A percentile compares a stretch with the other conserved stretches of the same genome.
Evolutionary conservation across 2,797 vertebrate genomes (phyloP).

Genomic region (Gymnodraco acuticeps): DNA sequence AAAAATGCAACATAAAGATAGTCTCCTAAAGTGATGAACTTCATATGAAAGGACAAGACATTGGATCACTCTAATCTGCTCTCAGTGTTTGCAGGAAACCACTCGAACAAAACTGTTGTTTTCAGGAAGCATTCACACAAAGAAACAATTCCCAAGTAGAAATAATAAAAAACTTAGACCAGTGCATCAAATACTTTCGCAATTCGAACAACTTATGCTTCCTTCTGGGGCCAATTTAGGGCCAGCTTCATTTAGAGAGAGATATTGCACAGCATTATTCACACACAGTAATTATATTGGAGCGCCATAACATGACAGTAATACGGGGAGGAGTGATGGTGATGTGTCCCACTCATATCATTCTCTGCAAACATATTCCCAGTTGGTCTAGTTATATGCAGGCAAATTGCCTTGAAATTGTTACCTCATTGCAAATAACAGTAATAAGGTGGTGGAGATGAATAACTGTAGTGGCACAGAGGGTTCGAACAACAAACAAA

Average conservation of each 20-base stretch:
- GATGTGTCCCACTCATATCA: conserved; percentile 90
- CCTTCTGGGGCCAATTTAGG: conserved; percentile 82
- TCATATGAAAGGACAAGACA: conserved; percentile 21
- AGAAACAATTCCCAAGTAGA: conserved; percentile 58
- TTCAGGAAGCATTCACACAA: conserved; percentile 49
- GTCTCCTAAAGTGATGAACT: conserved; percentile 2
- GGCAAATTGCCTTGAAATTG: conserved; percentile 90
- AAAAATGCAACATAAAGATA: conserved; percentile 26
- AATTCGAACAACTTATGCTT: conserved; percentile 74
- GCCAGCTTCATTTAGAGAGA: conserved; percentile 78
- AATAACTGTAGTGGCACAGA: conserved; percentile 82
- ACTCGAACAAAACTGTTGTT: conserved; percentile 24
- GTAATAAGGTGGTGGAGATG: conserved; percentile 88
- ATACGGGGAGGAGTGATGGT: conserved; percentile 91
- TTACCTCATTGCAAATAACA: conserved; percentile 90
- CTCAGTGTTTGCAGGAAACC: conserved; percentile 9
- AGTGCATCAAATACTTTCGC: conserved; percentile 81
- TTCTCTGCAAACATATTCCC: conserved; percentile 89
- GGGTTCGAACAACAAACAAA: conserved; percentile 78
- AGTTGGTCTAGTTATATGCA: conserved; percentile 92
- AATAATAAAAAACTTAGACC: conserved; percentile 74
- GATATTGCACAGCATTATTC: conserved; percentile 88
- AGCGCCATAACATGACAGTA: conserved; percentile 92
- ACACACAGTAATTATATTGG: conserved; percentile 90
- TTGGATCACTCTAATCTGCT: conserved; percentile 22